phyloP scores from a whole-genome alignment of 2,888 invertebrate genomes.

The Limulus polyphemus region DNA sequence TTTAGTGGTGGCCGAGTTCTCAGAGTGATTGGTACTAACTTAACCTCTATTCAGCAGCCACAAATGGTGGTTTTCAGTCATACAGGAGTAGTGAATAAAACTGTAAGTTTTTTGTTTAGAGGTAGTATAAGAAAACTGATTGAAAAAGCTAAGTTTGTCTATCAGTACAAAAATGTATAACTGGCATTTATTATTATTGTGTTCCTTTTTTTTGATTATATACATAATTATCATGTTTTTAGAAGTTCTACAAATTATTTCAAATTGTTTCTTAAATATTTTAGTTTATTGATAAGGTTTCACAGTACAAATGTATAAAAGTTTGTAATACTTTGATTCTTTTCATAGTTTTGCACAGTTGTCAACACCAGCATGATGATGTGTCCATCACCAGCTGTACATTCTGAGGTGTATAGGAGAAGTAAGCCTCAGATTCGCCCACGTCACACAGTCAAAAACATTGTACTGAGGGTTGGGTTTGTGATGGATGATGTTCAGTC shows the following conservation, averaged over 20 bases:
- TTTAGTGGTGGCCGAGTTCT: slow-evolving; percentile 85
- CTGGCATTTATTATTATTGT: too few relatives aligned
- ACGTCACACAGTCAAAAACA: slow-evolving; percentile 20
- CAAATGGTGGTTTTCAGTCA: slow-evolving; percentile 70
- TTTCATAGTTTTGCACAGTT: slow-evolving; percentile 24
- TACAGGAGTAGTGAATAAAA: slow-evolving; percentile 47
- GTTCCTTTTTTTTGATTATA: too few relatives aligned
- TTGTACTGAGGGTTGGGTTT: slow-evolving; percentile 59
- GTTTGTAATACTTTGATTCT: too few relatives aligned
- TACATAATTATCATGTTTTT: too few relatives aligned
- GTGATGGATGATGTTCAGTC: slow-evolving; percentile 88
- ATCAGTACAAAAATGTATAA: too few relatives aligned
- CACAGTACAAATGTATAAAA: too few relatives aligned
- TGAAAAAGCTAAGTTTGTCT: too few relatives aligned
- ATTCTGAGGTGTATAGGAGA: slow-evolving; percentile 40
- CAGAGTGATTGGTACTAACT: slow-evolving; percentile 80
- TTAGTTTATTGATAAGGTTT: too few relatives aligned
- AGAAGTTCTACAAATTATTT: too few relatives aligned
- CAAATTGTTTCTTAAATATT: too few relatives aligned
- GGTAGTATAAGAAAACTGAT: too few relatives aligned
- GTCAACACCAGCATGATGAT: slow-evolving; percentile 82
- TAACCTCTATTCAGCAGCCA: slow-evolving; percentile 81
- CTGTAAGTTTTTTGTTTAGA: slow-evolving; percentile 38
- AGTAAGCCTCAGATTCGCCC: slow-evolving; percentile 14
- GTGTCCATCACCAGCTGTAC: slow-evolving; percentile 83